These are phyloP conservation scores for Oreochromis spilurus DNA, from an alignment of 2,113 vertebrate species.

Conservation along the genomic window DNA sequence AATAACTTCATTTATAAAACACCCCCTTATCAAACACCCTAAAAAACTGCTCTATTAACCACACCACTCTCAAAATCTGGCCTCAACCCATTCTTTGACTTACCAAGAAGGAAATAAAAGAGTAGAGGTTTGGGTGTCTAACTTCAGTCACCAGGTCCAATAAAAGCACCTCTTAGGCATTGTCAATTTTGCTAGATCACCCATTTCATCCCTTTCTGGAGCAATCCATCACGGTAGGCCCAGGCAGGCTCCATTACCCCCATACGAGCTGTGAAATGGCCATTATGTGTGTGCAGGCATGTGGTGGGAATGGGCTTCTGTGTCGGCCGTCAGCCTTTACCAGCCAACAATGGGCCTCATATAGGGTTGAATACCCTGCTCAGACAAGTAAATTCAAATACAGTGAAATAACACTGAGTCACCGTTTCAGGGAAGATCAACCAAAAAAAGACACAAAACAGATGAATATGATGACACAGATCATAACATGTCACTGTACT, in stretches of 20 bases:
- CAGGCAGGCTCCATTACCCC: slow-evolving; percentile 65
- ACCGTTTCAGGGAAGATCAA: neutral
- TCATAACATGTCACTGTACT: neutral
- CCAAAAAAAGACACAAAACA: neutral
- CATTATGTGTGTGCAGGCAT: slow-evolving; percentile 70
- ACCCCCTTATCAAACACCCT: neutral
- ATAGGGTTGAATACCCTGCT: slow-evolving; percentile 28
- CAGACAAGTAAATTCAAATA: slow-evolving; percentile 34
- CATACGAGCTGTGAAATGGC: slow-evolving; percentile 71
- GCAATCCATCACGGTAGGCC: slow-evolving; percentile 59
- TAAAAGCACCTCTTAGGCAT: slow-evolving; percentile 51
- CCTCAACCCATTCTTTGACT: neutral
- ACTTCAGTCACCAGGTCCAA: slow-evolving; percentile 28
- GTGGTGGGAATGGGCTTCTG: slow-evolving; percentile 47
- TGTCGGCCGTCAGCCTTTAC: slow-evolving; percentile 31
- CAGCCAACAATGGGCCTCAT: slow-evolving; percentile 44
- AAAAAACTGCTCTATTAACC: neutral
- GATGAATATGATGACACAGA: neutral
- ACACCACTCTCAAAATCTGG: slow-evolving; percentile 3
- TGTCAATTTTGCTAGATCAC: slow-evolving; percentile 65
- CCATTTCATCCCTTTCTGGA: slow-evolving; percentile 67
- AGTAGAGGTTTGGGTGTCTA: neutral
- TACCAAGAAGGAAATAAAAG: neutral
- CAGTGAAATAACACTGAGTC: neutral
- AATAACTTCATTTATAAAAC: neutral